A percentile compares a stretch with the other conserved stretches of the same genome.
phyloP scores from a whole-genome alignment of 1,140 invertebrate genomes.

The Ceratina australensis region DNA sequence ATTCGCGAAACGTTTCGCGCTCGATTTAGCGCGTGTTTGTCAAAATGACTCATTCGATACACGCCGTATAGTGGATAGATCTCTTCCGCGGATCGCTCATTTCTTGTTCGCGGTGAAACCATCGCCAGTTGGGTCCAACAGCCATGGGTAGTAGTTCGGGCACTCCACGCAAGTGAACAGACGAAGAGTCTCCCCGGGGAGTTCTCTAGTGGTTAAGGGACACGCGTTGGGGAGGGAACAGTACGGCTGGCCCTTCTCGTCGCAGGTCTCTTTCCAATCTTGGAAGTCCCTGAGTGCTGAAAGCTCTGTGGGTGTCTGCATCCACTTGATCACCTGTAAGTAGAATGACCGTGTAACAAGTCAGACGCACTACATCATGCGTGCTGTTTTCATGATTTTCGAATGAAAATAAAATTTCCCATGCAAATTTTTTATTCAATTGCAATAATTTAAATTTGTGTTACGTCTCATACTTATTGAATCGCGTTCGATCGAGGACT shows the following conservation, averaged over 20 bases:
- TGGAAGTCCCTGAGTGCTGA: slow-evolving; percentile 93
- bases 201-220: slow-evolving; percentile 91
- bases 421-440: neutral
- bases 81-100: slow-evolving; percentile 64
- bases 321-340: slow-evolving; percentile 95
- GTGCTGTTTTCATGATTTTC: too few species aligned
- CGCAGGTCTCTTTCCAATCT: slow-evolving; percentile 97
- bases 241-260: slow-evolving; percentile 95
- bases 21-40: slow-evolving; percentile 10
- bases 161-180: slow-evolving; percentile 98
- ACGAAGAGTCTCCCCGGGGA: slow-evolving; percentile 94
- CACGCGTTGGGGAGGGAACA: slow-evolving; percentile 95
- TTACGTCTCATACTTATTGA: neutral
- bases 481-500: neutral
- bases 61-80: slow-evolving; percentile 26
- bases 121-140: slow-evolving; percentile 96
- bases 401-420: too few species aligned
- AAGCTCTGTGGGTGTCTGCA: slow-evolving; percentile 96
- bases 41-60: neutral
- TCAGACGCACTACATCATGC: neutral
- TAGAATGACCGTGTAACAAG: neutral
- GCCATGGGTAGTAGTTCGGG: slow-evolving; percentile 97
- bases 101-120: slow-evolving; percentile 90
- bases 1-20: slow-evolving; percentile 12
- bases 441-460: too few species aligned